phyloP scores from a whole-genome alignment of 2,113 vertebrate species.

The Ptychochromis oligacanthus region DNA sequence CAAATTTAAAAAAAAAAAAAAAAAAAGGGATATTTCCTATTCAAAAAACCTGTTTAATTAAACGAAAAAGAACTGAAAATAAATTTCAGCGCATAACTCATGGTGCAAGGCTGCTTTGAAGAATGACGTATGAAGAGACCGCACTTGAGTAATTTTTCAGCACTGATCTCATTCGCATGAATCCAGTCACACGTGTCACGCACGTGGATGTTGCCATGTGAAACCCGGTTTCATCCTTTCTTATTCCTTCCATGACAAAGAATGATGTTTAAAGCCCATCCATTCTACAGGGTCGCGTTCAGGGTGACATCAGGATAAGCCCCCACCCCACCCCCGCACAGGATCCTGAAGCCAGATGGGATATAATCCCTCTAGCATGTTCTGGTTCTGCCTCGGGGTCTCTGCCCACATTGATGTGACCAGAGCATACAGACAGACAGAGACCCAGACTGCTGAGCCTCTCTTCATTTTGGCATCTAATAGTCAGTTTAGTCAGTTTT shows the following conservation, averaged over 20 bases:
- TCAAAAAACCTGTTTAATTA: neutral
- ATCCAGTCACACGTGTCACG: neutral
- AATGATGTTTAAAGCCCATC: neutral
- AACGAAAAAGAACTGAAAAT: neutral
- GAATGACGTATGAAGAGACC: neutral
- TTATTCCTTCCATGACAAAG: neutral
- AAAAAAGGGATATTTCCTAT: neutral
- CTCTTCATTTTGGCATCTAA: too few species aligned
- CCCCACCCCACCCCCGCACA: neutral
- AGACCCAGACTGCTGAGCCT: neutral
- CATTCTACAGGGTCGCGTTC: neutral
- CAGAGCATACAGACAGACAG: neutral
- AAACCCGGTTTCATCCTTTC: neutral
- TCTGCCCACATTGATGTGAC: neutral
- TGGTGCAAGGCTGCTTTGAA: neutral
- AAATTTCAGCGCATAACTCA: fast-evolving
- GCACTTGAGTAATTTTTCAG: neutral
- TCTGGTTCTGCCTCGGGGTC: neutral
- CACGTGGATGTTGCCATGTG: neutral
- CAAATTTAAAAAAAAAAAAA: neutral
- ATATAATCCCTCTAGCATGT: constrained; percentile 2
- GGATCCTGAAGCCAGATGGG: constrained; percentile 23
- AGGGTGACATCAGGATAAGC: constrained; percentile 4
- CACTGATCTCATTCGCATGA: neutral
- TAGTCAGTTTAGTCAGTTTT: too few species aligned